phyloP scores from a whole-genome alignment of 2,888 invertebrate genomes.

The Lacanobia wlatinum region DNA sequence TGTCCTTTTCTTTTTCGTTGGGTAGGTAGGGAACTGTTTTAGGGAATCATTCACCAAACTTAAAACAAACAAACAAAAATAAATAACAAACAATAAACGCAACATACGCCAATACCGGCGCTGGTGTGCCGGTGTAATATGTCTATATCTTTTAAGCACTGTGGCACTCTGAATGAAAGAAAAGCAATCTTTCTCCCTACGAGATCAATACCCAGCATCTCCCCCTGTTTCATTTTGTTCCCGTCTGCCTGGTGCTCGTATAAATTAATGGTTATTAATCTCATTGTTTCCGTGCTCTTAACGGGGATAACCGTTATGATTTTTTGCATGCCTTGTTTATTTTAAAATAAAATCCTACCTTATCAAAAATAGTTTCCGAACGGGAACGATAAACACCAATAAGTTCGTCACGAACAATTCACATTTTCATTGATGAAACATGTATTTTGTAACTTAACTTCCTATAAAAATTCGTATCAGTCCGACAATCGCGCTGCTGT shows the following conservation, averaged over 20 bases:
- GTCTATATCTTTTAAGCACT: neutral
- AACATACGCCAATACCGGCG: too few species aligned
- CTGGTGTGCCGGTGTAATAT: too few species aligned
- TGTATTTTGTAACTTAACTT: constrained; percentile 50
- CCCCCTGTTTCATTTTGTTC: neutral
- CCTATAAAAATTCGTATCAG: constrained; percentile 43
- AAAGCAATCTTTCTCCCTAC: neutral
- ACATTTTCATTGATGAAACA: constrained; percentile 79
- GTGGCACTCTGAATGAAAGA: neutral
- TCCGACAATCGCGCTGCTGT: constrained; percentile 61
- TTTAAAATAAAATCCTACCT: constrained; percentile 61
- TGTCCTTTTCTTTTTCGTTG: too few species aligned
- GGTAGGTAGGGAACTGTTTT: neutral
- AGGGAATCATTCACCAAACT: neutral
- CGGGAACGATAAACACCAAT: constrained; percentile 52
- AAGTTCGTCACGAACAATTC: constrained; percentile 60
- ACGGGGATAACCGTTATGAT: constrained; percentile 12
- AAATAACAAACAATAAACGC: too few species aligned
- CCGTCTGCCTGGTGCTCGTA: neutral
- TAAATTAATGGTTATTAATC: constrained; percentile 24
- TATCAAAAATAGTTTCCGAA: constrained; percentile 63
- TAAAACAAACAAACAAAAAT: too few species aligned
- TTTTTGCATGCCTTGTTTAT: constrained; percentile 12
- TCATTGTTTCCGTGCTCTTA: constrained; percentile 23
- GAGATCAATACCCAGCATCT: constrained; percentile 30